phyloP scores from a whole-genome alignment of 2,888 invertebrate genomes.

The Lamproptera curius region DNA sequence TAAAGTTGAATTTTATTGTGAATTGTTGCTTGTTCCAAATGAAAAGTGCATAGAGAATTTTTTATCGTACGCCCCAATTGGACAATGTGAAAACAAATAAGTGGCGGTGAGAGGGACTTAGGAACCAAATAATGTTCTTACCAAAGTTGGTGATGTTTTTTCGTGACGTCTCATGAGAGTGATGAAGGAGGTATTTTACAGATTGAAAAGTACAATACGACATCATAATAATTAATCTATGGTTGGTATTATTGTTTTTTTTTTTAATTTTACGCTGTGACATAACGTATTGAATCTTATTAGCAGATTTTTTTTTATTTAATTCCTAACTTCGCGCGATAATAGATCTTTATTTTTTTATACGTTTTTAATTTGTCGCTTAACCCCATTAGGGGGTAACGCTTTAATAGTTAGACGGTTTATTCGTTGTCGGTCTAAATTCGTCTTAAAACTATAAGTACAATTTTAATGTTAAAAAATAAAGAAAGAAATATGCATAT shows the following conservation, averaged over 20 bases:
- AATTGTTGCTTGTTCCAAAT: slow-evolving; percentile 12
- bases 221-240: slow-evolving; percentile 23
- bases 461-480: slow-evolving; percentile 61
- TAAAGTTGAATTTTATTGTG: slow-evolving; percentile 24
- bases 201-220: slow-evolving; percentile 30
- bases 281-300: slow-evolving; percentile 34
- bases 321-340: slow-evolving; percentile 69
- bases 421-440: slow-evolving; percentile 64
- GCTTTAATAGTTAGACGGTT: slow-evolving; percentile 42
- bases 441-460: slow-evolving; percentile 64
- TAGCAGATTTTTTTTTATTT: slow-evolving; percentile 47
- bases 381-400: slow-evolving; percentile 43
- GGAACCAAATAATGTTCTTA: slow-evolving; percentile 40
- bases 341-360: slow-evolving; percentile 76
- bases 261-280: slow-evolving; percentile 27
- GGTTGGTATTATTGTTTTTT: slow-evolving; percentile 25
- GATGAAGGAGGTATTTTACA: slow-evolving; percentile 24
- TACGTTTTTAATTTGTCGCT: slow-evolving; percentile 57
- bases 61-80: slow-evolving; percentile 13
- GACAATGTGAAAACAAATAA: slow-evolving; percentile 17
- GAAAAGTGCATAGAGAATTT: not conserved
- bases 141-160: slow-evolving; percentile 46
- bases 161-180: slow-evolving; percentile 23
- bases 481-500: no score
- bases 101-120: slow-evolving; percentile 27